Evolutionary conservation across 2,113 vertebrate genomes (phyloP).

Genomic region (Leptodactylus fuscus): DNA sequence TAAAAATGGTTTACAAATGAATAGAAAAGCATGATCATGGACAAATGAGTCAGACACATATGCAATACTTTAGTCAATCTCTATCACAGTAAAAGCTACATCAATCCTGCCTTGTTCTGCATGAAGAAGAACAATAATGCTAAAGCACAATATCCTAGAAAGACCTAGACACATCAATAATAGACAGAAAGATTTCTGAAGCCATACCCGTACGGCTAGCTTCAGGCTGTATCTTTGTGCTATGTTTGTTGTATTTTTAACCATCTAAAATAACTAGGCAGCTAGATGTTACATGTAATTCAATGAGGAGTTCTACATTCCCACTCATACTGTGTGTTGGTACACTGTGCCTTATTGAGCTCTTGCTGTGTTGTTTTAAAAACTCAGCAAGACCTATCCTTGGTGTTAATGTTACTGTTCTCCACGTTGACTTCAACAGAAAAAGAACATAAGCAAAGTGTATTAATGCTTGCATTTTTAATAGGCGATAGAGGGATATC

Average conservation of each 20-base stretch:
- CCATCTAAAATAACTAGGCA: not conserved
- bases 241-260: not conserved
- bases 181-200: not conserved
- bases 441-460: not conserved
- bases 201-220: not conserved
- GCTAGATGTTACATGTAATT: not conserved
- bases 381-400: not conserved
- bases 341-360: not conserved
- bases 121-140: not conserved
- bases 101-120: too few relatives aligned
- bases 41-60: not conserved
- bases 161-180: not conserved
- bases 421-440: not conserved
- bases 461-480: not conserved
- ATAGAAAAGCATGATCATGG: not conserved
- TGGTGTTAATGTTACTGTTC: not conserved
- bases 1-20: not conserved
- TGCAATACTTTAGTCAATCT: not conserved
- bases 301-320: not conserved
- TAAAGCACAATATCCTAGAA: not conserved
- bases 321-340: not conserved
- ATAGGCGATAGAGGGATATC: not conserved
- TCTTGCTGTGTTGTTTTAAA: slow-evolving; percentile 1
- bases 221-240: not conserved
- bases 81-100: not conserved